Evolutionary conservation across 2,113 vertebrate species (phyloP), one percentile per base, ranked within the genome.

Genomic region (Hystrix brachyura): DNA sequence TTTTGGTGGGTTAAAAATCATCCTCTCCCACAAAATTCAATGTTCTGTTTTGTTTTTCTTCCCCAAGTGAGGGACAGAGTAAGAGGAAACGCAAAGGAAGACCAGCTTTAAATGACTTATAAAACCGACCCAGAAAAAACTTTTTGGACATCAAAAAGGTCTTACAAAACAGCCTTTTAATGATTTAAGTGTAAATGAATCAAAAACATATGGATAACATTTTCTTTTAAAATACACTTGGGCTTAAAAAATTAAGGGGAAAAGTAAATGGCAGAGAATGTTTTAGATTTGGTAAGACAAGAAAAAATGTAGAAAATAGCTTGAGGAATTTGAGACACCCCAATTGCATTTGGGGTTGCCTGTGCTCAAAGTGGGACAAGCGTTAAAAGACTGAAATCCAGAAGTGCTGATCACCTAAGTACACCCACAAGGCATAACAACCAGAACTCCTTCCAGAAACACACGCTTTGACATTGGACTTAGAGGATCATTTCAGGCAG

Each of bases 111-210:
- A 95, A 95, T 96, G 94, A 80, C 97, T 97, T 96, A 95, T 96
- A 96, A 98, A 97, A 97, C 91, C 79, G 69, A 78, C 67, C 34
- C 51, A 91, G 91, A 92, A 95, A 92, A 95, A 92, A 64, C 34
- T 14, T 78, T 94, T 90, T 97, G 94, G 94, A 98, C 97, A 98
- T 97, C 97, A 96, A 98, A 98, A 97, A 94, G 95, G 80, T 97
- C 97, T 98, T 97, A 95, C 96, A 93, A 98, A 98, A 98, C 90
- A 97, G 89, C 17, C 96, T 97, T 94, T 90, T 98, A 96, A 98
- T 98, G 97, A 97, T 97, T 98, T 97, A 97, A 98, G 96, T 98
- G 93, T 97, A 98, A 97, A 98, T 94, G 95, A 97, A 97, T 97
- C 65, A 96, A 96, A 96, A 97, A 91, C 98, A 98, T 91, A 96